Evolutionary conservation across 1,140 invertebrate genomes (phyloP).

Genomic region (Probaryconus sp.): DNA sequence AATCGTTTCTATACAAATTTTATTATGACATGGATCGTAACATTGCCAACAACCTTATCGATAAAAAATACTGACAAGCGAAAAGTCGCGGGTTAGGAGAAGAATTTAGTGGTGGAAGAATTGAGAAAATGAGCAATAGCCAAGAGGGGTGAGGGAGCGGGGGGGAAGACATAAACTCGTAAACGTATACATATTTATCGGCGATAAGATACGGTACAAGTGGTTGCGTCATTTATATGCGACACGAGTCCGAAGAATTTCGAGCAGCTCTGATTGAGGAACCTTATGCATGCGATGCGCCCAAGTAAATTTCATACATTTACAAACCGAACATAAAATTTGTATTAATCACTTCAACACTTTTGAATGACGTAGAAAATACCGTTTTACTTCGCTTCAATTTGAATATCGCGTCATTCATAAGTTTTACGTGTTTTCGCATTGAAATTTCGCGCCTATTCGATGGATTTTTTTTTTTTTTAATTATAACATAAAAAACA

Average conservation of each 20-base stretch:
- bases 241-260: slow-evolving; percentile 54
- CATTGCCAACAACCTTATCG: slow-evolving; percentile 7
- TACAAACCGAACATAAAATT: slow-evolving; percentile 24
- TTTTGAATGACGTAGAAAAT: slow-evolving; percentile 17
- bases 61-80: slow-evolving; percentile 13
- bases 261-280: slow-evolving; percentile 55
- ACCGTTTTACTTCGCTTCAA: not conserved
- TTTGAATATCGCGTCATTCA: too few species aligned
- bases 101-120: slow-evolving; percentile 7
- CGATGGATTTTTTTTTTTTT: too few species aligned
- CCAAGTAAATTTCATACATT: slow-evolving; percentile 49
- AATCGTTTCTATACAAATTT: too few species aligned
- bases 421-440: too few species aligned
- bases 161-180: slow-evolving; percentile 47
- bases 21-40: too few species aligned
- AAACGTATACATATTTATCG: slow-evolving; percentile 61
- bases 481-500: too few species aligned
- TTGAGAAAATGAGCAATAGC: slow-evolving; percentile 44
- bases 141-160: slow-evolving; percentile 20
- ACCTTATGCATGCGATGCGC: slow-evolving; percentile 51
- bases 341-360: slow-evolving; percentile 41
- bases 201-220: slow-evolving; percentile 54
- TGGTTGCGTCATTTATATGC: slow-evolving; percentile 58
- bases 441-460: too few species aligned
- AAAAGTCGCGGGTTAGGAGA: slow-evolving; percentile 15